phyloP scores from a whole-genome alignment of 2,888 invertebrate species.

The Kuschelorhynchus macadamiae region DNA sequence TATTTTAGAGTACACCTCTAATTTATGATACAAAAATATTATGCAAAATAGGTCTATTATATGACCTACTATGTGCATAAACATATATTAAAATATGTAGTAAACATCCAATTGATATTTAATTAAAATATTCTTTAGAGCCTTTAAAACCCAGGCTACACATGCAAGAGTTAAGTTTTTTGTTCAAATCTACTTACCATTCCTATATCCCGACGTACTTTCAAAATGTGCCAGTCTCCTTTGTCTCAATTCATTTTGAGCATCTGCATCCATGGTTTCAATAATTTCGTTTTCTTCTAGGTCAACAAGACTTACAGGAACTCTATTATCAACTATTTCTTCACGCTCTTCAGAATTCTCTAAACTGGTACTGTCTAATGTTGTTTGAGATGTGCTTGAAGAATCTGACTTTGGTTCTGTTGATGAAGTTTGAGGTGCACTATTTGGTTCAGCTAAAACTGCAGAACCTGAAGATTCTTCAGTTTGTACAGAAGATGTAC shows the following conservation, averaged over 20 bases:
- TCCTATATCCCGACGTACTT: neutral
- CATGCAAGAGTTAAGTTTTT: no score
- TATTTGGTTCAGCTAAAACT: constrained; percentile 2
- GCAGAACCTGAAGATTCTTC: constrained; percentile 20
- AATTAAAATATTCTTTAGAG: no score
- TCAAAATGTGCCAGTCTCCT: constrained; percentile 57
- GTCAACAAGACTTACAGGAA: constrained; percentile 6
- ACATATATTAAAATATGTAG: no score
- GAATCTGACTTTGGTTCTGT: constrained; percentile 11
- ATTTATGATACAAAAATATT: no score
- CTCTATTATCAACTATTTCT: neutral
- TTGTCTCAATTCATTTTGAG: constrained; percentile 64
- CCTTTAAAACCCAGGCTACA: no score
- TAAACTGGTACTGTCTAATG: constrained; percentile 13
- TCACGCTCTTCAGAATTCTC: constrained; percentile 24
- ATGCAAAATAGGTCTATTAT: no score
- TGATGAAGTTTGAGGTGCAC: constrained; percentile 11
- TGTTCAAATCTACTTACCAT: constrained; percentile 19
- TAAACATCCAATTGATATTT: no score
- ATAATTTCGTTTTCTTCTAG: constrained; percentile 67
- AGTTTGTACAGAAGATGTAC: constrained; percentile 20
- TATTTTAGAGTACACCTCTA: no score
- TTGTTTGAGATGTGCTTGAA: constrained; percentile 7
- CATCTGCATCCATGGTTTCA: constrained; percentile 74
- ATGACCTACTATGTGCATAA: no score